Percentiles rank a stretch among this genome's conserved stretches.
Conservation (phyloP, 1,140 invertebrate genomes). For the Drosophila chauvacae region DNA sequence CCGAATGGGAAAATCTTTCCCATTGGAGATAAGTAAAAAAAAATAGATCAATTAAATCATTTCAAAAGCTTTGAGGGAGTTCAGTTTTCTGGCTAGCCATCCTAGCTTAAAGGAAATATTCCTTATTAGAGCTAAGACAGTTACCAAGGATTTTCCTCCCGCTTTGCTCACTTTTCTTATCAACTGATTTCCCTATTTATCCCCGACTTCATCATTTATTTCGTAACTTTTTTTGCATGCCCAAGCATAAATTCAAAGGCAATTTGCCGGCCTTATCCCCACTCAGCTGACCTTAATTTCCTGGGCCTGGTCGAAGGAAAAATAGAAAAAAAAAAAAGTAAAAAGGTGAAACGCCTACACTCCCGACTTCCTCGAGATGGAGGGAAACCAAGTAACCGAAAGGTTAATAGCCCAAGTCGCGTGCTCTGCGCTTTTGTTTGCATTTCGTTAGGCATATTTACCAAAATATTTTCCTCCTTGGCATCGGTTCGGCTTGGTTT, state of each 20-base stretch:
- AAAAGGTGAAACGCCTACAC: constrained; percentile 49
- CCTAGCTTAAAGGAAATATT: background rate
- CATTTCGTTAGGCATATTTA: constrained; percentile 83
- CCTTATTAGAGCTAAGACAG: constrained; percentile 2
- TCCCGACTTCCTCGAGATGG: background rate
- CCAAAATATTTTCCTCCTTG: constrained; percentile 52
- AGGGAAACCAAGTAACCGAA: constrained; percentile 50
- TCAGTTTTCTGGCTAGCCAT: background rate
- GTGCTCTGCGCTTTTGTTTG: constrained; percentile 74
- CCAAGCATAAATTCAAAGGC: constrained; percentile 54
- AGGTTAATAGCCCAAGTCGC: constrained; percentile 71
- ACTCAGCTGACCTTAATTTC: constrained; percentile 48
- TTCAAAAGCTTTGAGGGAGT: background rate
- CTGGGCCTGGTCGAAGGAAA: constrained; percentile 22
- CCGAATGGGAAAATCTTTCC: constrained; percentile 5
- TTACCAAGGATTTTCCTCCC: constrained; percentile 5
- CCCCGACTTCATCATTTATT: constrained; percentile 22
- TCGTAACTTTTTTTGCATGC: constrained; percentile 46
- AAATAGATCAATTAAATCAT: background rate
- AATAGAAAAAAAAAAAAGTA: background rate
- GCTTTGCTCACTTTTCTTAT: constrained; percentile 20
- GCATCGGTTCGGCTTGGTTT: constrained; percentile 10
- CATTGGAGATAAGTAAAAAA: background rate
- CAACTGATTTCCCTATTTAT: constrained; percentile 38
- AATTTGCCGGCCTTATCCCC: constrained; percentile 52